phyloP scores from a whole-genome alignment of 1,140 invertebrate genomes.

The Bombus fervidus region DNA sequence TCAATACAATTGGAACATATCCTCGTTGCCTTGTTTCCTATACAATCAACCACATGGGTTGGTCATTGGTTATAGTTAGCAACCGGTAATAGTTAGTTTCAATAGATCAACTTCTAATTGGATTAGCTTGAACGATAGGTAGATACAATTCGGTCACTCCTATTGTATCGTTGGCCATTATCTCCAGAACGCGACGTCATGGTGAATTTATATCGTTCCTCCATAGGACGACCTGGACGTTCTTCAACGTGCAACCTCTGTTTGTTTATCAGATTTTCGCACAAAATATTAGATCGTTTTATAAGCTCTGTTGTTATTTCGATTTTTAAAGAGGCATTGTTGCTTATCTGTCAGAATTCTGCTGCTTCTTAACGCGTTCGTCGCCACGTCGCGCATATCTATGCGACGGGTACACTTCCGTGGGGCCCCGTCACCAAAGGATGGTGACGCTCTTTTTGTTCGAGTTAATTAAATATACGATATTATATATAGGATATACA shows the following conservation, averaged over 20 bases:
- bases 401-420: too few species aligned
- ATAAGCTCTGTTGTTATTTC: too few species aligned
- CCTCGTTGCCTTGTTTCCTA: background rate
- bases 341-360: too few species aligned
- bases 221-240: background rate
- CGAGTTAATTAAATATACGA: too few species aligned
- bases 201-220: slow-evolving; percentile 8
- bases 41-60: slow-evolving; percentile 9
- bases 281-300: too few species aligned
- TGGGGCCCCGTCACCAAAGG: too few species aligned
- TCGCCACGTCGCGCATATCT: too few species aligned
- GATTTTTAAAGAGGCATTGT: too few species aligned
- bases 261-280: background rate
- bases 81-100: slow-evolving; percentile 40
- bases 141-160: slow-evolving; percentile 30
- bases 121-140: slow-evolving; percentile 38
- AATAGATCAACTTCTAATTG: slow-evolving; percentile 49
- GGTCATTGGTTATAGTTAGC: background rate
- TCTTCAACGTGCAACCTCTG: background rate
- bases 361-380: too few species aligned
- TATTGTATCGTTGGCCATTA: slow-evolving; percentile 40
- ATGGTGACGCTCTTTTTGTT: too few species aligned
- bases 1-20: background rate
- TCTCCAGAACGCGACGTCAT: background rate
- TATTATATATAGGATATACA: too few species aligned